Evolutionary conservation across 2,888 invertebrate species (phyloP).

Genomic region (Odontomyia ornata): DNA sequence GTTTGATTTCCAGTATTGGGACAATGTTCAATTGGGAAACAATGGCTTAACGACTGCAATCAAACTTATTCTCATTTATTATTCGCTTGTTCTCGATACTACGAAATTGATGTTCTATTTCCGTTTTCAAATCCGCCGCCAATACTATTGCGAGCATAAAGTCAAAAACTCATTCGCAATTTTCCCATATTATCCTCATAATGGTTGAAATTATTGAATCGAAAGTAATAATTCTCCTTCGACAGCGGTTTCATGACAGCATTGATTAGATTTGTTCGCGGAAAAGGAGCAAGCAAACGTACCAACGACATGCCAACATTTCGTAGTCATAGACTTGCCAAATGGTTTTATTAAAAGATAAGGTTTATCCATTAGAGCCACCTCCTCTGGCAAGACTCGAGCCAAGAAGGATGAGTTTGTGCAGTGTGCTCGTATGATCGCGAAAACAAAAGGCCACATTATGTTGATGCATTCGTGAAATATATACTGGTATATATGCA

Average conservation of each 20-base stretch:
- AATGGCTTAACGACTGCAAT: constrained; percentile 28
- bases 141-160: no score
- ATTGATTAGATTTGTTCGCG: constrained; percentile 33
- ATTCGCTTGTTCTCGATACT: neutral
- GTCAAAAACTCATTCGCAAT: neutral
- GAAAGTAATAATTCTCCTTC: constrained; percentile 36
- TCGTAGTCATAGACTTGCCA: constrained; percentile 21
- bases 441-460: constrained; percentile 18
- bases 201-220: constrained; percentile 32
- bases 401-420: neutral
- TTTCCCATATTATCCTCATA: neutral
- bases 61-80: constrained; percentile 27
- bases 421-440: neutral
- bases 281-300: neutral
- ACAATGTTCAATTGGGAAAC: neutral
- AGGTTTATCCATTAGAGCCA: neutral
- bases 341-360: constrained; percentile 37
- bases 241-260: constrained; percentile 31
- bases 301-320: constrained; percentile 16
- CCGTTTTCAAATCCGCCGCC: no score
- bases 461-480: neutral
- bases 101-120: constrained; percentile 3
- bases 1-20: no score
- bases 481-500: no score
- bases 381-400: neutral